These are phyloP conservation scores for Cydia pomonella DNA, from an alignment of 1,140 invertebrate genomes.

Conservation along the genomic window DNA sequence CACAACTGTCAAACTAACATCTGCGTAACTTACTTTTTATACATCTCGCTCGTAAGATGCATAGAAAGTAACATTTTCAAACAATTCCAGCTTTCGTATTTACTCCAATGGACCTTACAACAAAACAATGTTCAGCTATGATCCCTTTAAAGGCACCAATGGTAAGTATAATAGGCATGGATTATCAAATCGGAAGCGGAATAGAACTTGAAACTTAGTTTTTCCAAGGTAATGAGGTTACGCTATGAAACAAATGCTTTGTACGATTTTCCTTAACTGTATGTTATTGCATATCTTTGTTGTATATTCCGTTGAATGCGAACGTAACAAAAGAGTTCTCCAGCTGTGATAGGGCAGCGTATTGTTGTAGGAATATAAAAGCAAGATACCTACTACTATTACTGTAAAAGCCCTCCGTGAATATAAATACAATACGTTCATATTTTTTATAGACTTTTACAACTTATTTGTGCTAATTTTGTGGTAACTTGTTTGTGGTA, in stretches of 20 bases:
- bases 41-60: no score
- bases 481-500: no score
- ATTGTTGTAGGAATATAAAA: conserved; percentile 5
- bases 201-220: not conserved
- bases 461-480: no score
- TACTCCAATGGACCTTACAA: no score
- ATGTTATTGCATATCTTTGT: conserved; percentile 11
- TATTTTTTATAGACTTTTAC: not conserved
- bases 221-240: conserved; percentile 13
- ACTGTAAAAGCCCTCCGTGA: not conserved
- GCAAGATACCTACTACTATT: not conserved
- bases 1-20: no score
- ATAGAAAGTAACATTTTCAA: no score
- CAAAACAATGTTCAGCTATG: no score
- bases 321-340: conserved; percentile 8
- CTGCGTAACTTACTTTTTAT: no score
- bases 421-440: not conserved
- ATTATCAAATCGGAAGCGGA: not conserved
- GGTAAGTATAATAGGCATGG: not conserved
- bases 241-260: conserved; percentile 12
- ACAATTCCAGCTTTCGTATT: no score
- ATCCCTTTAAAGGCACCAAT: not conserved
- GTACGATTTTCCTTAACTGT: conserved; percentile 1
- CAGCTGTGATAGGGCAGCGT: not conserved
- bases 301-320: not conserved